A percentile compares a stretch with the other conserved stretches of the same genome.
Evolutionary conservation across 1,140 invertebrate species (phyloP).

Genomic region (Panagrolaimus sp.): DNA sequence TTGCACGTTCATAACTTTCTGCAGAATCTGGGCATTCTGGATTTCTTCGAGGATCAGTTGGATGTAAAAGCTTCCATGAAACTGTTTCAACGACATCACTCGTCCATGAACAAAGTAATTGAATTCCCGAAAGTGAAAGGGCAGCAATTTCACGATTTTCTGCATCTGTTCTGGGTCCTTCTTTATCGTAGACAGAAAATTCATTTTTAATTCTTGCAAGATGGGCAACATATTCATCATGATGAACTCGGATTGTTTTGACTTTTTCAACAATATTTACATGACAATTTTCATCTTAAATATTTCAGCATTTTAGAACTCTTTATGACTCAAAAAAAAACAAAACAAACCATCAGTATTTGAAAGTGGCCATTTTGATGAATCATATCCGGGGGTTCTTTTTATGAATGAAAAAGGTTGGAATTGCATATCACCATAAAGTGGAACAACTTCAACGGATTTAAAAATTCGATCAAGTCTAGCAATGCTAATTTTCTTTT

Average conservation of each 20-base stretch:
- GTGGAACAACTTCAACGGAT: conserved; percentile 87
- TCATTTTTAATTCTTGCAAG: conserved; percentile 89
- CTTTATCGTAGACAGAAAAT: conserved; percentile 63
- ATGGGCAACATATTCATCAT: conserved; percentile 94
- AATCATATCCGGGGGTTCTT: conserved; percentile 71
- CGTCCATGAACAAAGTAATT: conserved; percentile 91
- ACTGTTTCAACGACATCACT: conserved; percentile 87
- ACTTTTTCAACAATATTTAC: conserved; percentile 92
- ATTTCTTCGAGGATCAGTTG: conserved; percentile 93
- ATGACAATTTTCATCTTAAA: conserved; percentile 69
- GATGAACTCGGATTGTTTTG: conserved; percentile 87
- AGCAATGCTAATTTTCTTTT: conserved; percentile 86
- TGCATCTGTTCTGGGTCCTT: conserved; percentile 71
- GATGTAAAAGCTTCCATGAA: conserved; percentile 89
- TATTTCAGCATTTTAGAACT: conserved; percentile 68
- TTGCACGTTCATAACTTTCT: conserved; percentile 98
- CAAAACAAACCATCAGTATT: conserved; percentile 70
- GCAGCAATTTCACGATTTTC: conserved; percentile 90
- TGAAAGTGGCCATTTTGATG: conserved; percentile 83
- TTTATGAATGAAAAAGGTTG: conserved; percentile 97
- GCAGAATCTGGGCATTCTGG: conserved; percentile 88
- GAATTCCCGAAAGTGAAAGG: conserved; percentile 81
- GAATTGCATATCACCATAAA: conserved; percentile 99
- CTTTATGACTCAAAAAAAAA: conserved; percentile 72
- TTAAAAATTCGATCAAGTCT: conserved; percentile 96